Base-by-base conservation (phyloP, 2,888 invertebrate species). In the Latrodectus hesperus region DNA sequence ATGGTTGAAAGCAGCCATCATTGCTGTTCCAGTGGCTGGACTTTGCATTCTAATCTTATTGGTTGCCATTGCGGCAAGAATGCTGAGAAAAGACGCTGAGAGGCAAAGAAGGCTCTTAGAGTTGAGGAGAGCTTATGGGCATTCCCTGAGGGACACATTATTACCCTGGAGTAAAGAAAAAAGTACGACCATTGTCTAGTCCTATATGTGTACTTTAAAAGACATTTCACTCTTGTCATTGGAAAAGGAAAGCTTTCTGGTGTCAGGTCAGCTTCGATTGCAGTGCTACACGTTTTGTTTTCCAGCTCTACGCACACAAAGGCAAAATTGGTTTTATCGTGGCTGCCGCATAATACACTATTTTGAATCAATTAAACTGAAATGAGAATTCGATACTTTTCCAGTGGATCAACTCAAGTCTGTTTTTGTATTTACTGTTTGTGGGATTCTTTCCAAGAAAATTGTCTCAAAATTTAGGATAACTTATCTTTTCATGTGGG, bases 1-100 rank as follows among this genome's bases (percentile, higher is more conserved):
- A 84, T 96, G 96, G 96, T 96, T 97, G 93, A 95, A 95, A 91
- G 96, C 96, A 0, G 96, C 96, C 60, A 96, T 96, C 76, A 96
- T 97, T 75, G 96, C 96, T 0, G 96, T 97, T 12, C 96, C 96
- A 1, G 96, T 97, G 89, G 96, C 96, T 90, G 97, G 96, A 0
- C 95, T 96, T 65, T 94, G 96, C 89, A 96, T 96, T 84, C 93
- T 97, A 83, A 94, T 96, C 91, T 93, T 96, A 65, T 93, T 97
- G 76, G 95, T 96, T 22, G 93, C 94, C 16, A 93, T 96, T 67
- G 96, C 96, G 1, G 94, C 96, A 80, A 94, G 95, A 90, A 94
- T 96, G 91, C 93, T 97, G 84, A 94, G 92, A 91, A 93, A 91
- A 90, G 93, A 93, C 90, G 90, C 89, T 51, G 89, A 79, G 49